A percentile compares a stretch with the other conserved stretches of the same genome.
Conservation (phyloP, 2,888 invertebrate species). For the Drosophila neoperkinsi region DNA sequence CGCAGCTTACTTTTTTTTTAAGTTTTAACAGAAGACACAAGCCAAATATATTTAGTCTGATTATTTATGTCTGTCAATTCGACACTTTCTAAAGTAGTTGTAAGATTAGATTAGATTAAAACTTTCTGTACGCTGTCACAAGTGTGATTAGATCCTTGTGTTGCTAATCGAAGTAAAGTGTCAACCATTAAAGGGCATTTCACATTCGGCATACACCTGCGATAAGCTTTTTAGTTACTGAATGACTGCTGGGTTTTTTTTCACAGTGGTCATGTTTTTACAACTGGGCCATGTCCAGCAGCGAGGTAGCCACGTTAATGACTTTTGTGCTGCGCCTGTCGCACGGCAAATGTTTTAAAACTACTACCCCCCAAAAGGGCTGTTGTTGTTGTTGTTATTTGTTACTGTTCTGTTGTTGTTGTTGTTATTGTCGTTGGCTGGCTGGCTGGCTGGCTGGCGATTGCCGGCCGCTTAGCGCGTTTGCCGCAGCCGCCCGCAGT, state of each 20-base stretch:
- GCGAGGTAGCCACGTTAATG: slow-evolving; percentile 77
- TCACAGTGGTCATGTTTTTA: slow-evolving; percentile 80
- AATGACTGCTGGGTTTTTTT: slow-evolving; percentile 71
- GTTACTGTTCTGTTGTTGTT: slow-evolving; percentile 35
- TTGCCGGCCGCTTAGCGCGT: slow-evolving; percentile 74
- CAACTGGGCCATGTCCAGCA: slow-evolving; percentile 78
- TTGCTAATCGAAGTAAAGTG: background rate
- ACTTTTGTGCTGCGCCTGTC: slow-evolving; percentile 79
- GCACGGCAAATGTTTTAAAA: slow-evolving; percentile 80
- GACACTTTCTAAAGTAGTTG: background rate
- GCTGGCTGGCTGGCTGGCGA: slow-evolving; percentile 41
- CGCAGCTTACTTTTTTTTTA: background rate
- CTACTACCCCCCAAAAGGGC: slow-evolving; percentile 36
- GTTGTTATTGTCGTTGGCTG: slow-evolving; percentile 41
- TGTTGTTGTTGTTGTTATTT: slow-evolving; percentile 37
- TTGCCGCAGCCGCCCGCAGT: slow-evolving; percentile 72
- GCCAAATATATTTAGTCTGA: background rate
- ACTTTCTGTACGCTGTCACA: background rate
- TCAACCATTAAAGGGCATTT: slow-evolving; percentile 25
- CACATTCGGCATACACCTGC: slow-evolving; percentile 17
- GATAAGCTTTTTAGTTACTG: slow-evolving; percentile 33
- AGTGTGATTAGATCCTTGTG: background rate
- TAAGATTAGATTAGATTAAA: background rate
- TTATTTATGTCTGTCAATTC: background rate
- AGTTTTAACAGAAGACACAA: background rate